phyloP scores from a whole-genome alignment of 2,797 vertebrate species.

The Pelochelys cantorii region DNA sequence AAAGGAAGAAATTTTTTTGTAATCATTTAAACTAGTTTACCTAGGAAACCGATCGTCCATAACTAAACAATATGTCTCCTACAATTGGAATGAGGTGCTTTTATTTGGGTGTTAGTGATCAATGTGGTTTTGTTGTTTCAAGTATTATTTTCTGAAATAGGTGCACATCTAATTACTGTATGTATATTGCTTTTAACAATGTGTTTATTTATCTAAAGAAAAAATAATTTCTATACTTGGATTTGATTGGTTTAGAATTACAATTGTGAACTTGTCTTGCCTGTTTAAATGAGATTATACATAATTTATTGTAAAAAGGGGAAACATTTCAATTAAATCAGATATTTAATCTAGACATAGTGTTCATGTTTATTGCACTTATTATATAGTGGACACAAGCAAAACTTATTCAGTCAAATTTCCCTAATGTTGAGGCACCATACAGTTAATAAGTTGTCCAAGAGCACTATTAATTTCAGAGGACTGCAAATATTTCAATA shows the following conservation, averaged over 20 bases:
- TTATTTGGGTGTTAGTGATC: not conserved
- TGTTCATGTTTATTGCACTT: not conserved
- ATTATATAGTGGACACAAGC: not conserved
- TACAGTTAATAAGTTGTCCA: not conserved
- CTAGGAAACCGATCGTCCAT: constrained; percentile 55
- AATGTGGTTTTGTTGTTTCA: not conserved
- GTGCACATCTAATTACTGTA: not conserved
- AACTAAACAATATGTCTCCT: not conserved
- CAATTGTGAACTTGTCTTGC: not conserved
- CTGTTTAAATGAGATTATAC: accelerated
- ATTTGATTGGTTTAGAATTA: not conserved
- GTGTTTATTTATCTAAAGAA: not conserved
- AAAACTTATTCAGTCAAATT: not conserved
- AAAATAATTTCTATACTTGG: accelerated
- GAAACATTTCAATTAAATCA: not conserved
- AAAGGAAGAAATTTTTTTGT: constrained; percentile 55
- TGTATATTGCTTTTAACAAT: accelerated
- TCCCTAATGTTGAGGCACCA: not conserved
- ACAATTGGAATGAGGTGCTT: not conserved
- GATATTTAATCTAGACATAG: not conserved
- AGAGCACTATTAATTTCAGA: not conserved
- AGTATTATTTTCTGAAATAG: not conserved
- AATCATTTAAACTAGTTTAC: constrained; percentile 70
- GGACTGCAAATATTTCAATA: not conserved
- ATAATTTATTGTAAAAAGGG: not conserved